These are phyloP conservation scores for Drosophila demipolita DNA, from an alignment of 2,888 invertebrate species.

Conservation along the genomic window DNA sequence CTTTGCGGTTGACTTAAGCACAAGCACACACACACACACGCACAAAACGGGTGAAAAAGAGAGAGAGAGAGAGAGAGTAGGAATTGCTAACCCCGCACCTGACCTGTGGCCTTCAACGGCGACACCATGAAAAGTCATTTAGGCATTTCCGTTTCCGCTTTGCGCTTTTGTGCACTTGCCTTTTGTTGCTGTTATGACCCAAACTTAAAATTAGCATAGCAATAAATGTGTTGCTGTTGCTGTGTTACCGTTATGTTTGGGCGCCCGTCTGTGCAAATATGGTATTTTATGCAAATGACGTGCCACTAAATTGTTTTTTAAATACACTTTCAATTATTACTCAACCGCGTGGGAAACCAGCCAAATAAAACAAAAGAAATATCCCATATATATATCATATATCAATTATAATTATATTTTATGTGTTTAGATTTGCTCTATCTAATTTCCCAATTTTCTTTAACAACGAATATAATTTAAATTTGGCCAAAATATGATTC, in stretches of 20 bases:
- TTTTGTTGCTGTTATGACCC: slow-evolving; percentile 58
- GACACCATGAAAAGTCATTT: slow-evolving; percentile 78
- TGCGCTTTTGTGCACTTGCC: slow-evolving; percentile 74
- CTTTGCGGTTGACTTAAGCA: slow-evolving; percentile 66
- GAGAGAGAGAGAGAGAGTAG: neutral
- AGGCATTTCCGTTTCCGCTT: slow-evolving; percentile 79
- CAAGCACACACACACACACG: slow-evolving; percentile 14
- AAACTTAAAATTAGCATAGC: slow-evolving; percentile 76
- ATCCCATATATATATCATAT: slow-evolving; percentile 9
- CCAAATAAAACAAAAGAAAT: slow-evolving; percentile 24
- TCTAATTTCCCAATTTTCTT: neutral
- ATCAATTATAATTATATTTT: slow-evolving; percentile 53
- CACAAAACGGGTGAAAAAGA: slow-evolving; percentile 11
- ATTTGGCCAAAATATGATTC: slow-evolving; percentile 30
- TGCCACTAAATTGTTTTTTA: slow-evolving; percentile 75
- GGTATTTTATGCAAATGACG: slow-evolving; percentile 68
- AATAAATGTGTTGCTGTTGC: slow-evolving; percentile 65
- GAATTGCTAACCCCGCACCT: neutral
- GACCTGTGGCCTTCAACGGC: slow-evolving; percentile 31
- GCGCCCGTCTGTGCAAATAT: slow-evolving; percentile 34
- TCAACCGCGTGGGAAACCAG: slow-evolving; percentile 23
- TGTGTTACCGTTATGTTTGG: slow-evolving; percentile 34
- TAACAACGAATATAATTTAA: slow-evolving; percentile 10
- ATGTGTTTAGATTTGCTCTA: slow-evolving; percentile 33
- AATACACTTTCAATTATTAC: slow-evolving; percentile 76